Evolutionary conservation across 2,113 vertebrate species (phyloP).

Genomic region (Eretmochelys imbricata): DNA sequence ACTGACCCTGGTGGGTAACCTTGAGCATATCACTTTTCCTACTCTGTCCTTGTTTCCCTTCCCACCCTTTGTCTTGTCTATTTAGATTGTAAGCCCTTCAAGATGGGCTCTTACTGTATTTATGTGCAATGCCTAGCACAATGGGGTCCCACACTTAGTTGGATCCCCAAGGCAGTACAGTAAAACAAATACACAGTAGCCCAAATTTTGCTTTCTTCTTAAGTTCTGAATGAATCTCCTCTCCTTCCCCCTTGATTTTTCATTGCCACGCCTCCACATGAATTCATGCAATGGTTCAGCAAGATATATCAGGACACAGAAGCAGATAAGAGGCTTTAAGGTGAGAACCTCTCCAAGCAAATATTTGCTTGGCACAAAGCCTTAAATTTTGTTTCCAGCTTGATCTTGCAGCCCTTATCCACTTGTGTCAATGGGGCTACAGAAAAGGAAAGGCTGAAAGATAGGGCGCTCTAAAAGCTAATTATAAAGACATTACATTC

Average conservation of each 20-base stretch:
- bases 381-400: background rate
- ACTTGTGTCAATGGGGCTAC: background rate
- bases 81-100: background rate
- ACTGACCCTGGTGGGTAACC: background rate
- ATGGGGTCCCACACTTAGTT: background rate
- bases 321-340: background rate
- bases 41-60: background rate
- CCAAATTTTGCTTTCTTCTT: background rate
- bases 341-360: background rate
- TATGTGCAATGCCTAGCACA: background rate
- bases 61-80: background rate
- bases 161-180: background rate
- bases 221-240: background rate
- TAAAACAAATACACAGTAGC: background rate
- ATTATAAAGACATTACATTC: background rate
- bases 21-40: background rate
- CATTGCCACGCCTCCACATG: background rate
- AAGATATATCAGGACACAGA: background rate
- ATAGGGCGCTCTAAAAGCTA: background rate
- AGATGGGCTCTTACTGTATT: background rate
- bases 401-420: background rate
- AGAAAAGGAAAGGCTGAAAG: background rate
- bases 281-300: background rate
- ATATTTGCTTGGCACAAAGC: background rate
- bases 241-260: background rate